Percentiles rank a stretch among this genome's conserved stretches.
phyloP scores from a whole-genome alignment of 2,888 invertebrate species.

The Sepioteuthis lessoniana region DNA sequence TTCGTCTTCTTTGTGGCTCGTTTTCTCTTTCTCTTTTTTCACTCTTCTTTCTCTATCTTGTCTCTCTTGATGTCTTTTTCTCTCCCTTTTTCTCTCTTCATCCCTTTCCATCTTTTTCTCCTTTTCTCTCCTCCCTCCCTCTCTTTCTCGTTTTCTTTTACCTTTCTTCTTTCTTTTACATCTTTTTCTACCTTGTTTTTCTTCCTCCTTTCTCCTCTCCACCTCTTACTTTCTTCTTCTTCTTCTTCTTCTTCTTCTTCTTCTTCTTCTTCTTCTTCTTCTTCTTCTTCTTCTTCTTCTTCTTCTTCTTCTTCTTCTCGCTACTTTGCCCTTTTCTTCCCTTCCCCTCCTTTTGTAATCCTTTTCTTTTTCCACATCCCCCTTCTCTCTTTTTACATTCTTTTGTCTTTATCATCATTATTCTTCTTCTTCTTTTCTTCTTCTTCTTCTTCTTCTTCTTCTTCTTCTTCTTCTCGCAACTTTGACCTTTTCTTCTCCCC shows the following conservation, averaged over 20 bases:
- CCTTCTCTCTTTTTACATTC: background rate
- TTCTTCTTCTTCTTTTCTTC: background rate
- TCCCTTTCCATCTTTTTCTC: too few species aligned
- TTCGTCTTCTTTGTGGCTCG: accelerated
- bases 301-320: too few species aligned
- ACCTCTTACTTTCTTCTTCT: too few species aligned
- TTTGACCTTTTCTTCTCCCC: background rate
- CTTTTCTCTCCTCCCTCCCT: background rate
- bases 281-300: too few species aligned
- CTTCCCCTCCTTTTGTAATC: too few species aligned
- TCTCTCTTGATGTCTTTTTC: background rate
- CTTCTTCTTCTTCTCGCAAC: too few species aligned
- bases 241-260: too few species aligned
- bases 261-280: too few species aligned
- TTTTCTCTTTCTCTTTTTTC: background rate
- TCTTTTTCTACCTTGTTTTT: too few species aligned
- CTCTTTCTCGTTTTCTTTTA: background rate
- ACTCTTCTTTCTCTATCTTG: background rate
- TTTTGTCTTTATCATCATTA: background rate
- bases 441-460: background rate
- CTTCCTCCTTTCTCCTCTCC: too few species aligned
- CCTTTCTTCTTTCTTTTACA: background rate
- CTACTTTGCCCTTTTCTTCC: too few species aligned
- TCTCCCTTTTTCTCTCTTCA: too few species aligned
- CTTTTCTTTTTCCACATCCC: background rate